Percentiles rank a stretch among this genome's conserved stretches.
These are phyloP conservation scores for Isichthys henryi DNA, from an alignment of 2,113 vertebrate species.

Conservation along the genomic window DNA sequence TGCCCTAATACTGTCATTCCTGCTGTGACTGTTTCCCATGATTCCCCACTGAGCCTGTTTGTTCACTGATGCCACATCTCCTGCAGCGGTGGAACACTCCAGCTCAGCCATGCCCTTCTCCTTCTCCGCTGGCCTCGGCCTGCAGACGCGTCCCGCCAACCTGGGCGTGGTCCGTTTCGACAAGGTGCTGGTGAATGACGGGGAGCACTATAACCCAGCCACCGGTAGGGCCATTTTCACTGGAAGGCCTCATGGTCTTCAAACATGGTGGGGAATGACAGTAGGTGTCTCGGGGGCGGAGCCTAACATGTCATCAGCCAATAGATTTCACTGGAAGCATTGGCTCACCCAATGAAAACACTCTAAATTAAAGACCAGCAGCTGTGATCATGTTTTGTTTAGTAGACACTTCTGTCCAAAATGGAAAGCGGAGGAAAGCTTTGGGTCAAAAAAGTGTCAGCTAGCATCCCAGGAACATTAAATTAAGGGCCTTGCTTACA, in stretches of 20 bases:
- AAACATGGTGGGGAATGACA: background rate
- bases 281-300: background rate
- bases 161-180: constrained; percentile 80
- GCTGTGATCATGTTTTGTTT: background rate
- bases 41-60: background rate
- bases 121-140: constrained; percentile 85
- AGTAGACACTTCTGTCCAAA: background rate
- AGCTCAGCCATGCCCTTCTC: constrained; percentile 62
- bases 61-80: background rate
- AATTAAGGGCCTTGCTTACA: background rate
- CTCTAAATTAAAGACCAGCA: background rate
- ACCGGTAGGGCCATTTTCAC: constrained; percentile 64
- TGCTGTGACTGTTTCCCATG: too few species aligned
- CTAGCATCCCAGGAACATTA: background rate
- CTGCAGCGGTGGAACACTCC: constrained; percentile 38
- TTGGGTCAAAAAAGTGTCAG: background rate
- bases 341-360: background rate
- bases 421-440: background rate
- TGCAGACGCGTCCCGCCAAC: constrained; percentile 61
- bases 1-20: background rate
- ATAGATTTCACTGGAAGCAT: background rate
- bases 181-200: constrained; percentile 87
- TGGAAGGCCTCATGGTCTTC: background rate
- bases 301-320: background rate
- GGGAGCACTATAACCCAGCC: constrained; percentile 75